Percentiles rank a stretch among this genome's conserved stretches.
Evolutionary conservation across 2,797 vertebrate species (phyloP).

Genomic region (Malacoctenus gilli): DNA sequence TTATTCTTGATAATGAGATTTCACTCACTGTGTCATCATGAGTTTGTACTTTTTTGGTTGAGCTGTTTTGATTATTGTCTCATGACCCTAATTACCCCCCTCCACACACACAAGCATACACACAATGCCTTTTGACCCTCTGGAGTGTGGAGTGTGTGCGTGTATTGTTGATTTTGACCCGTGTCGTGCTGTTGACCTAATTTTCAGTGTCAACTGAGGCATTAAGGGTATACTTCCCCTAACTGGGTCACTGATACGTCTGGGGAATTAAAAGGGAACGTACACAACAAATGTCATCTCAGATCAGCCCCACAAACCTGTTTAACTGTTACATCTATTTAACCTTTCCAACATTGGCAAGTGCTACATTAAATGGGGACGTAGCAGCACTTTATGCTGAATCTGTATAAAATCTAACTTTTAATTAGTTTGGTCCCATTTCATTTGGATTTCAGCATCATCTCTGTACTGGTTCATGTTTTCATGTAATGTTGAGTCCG

Average conservation of each 20-base stretch:
- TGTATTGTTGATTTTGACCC: conserved; percentile 41
- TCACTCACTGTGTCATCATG: neutral
- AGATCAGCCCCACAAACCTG: too few species aligned
- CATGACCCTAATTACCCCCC: conserved; percentile 26
- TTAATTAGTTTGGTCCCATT: too few species aligned
- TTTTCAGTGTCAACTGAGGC: conserved; percentile 50
- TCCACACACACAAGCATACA: conserved; percentile 4
- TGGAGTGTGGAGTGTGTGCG: conserved; percentile 21
- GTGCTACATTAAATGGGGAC: too few species aligned
- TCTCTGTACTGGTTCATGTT: neutral
- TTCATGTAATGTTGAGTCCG: neutral
- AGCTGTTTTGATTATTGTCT: conserved; percentile 30
- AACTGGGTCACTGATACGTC: conserved; percentile 46
- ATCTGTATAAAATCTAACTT: too few species aligned
- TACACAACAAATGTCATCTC: neutral
- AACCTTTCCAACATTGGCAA: neutral
- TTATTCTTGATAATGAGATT: too few species aligned
- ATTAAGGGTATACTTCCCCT: conserved; percentile 35
- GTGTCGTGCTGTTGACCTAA: conserved; percentile 57
- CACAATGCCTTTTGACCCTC: conserved; percentile 36
- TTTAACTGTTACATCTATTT: too few species aligned
- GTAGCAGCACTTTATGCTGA: too few species aligned
- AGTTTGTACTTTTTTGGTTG: neutral
- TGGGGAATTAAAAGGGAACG: neutral
- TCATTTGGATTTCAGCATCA: neutral